Evolutionary conservation across 2,888 invertebrate species (phyloP), one percentile per base, ranked within the genome.

Genomic region (Ormia ochracea): DNA sequence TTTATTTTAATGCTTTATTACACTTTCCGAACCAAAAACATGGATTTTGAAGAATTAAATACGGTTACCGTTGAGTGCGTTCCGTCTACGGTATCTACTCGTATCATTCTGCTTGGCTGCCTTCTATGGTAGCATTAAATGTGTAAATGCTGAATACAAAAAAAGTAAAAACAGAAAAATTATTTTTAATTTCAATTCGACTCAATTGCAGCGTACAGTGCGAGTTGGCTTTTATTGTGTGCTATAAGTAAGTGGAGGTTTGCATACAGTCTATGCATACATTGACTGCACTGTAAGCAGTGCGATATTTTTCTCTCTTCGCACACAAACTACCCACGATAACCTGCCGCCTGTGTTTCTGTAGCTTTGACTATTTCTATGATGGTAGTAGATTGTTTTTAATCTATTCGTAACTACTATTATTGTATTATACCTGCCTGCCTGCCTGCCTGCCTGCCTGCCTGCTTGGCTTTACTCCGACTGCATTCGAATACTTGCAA

Each of bases 61-160:
- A 66, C 66, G 66, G 54, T 54, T 69, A 65, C 63, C 75, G 63
- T 54, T 73, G 66, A 69, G 74, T 75, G 81, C 73, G 38, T 78
- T 52, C 73, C 41, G 58, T 58, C 66, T 74, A 80, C 72, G 66
- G 80, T 66, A 28, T 28, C n/a, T n/a, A n/a, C n/a, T n/a, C n/a
- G 80, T 63, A 50, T 43, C 45, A 75, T 70, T 81, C 74, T 81
- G 77, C 74, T 70, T 81, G 78, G 78, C 36, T 81, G 66, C 70
- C 31, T 66, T 61, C 61, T 50, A 74, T 66, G 66, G 65, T 38
- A 74, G 50, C 41, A 61, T 72, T 38, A 41, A 50, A 10, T 59
- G 28, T 26, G 21, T 70, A 31, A n/a, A n/a, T n/a, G n/a, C n/a
- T n/a, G n/a, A n/a, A n/a, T n/a, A n/a, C n/a, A n/a, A n/a, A n/a